Percentiles rank a stretch among this genome's conserved stretches.
These are phyloP conservation scores for Dissostichus mawsoni DNA, from an alignment of 2,113 vertebrate genomes.

Conservation along the genomic window DNA sequence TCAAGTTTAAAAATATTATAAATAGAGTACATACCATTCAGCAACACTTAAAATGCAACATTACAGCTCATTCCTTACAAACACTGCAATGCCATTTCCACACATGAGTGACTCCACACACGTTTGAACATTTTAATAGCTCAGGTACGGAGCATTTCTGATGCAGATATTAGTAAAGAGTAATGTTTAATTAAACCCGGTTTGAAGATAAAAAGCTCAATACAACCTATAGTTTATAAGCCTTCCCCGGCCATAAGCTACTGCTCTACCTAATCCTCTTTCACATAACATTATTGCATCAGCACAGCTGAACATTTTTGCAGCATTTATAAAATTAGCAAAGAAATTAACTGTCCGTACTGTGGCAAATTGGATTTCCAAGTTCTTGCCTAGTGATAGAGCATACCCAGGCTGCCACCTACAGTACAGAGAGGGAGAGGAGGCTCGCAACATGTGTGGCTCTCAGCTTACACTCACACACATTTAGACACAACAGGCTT, in stretches of 20 bases:
- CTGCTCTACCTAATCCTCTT: slow-evolving; percentile 81
- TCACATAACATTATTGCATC: slow-evolving; percentile 81
- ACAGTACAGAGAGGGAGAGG: slow-evolving; percentile 74
- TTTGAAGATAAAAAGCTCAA: slow-evolving; percentile 81
- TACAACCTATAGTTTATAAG: slow-evolving; percentile 82
- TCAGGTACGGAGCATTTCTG: slow-evolving; percentile 73
- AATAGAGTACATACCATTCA: slow-evolving; percentile 57
- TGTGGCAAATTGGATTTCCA: slow-evolving; percentile 81
- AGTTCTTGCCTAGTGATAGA: slow-evolving; percentile 63
- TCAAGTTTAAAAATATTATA: slow-evolving; percentile 69
- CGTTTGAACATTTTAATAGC: slow-evolving; percentile 66
- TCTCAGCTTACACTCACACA: slow-evolving; percentile 57
- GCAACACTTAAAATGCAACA: slow-evolving; percentile 49
- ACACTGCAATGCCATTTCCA: slow-evolving; percentile 60
- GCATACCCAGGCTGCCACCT: slow-evolving; percentile 85
- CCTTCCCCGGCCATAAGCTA: slow-evolving; percentile 77
- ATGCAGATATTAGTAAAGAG: slow-evolving; percentile 82
- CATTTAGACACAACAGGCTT: slow-evolving; percentile 47
- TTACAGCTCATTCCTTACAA: slow-evolving; percentile 44
- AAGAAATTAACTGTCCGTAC: slow-evolving; percentile 83
- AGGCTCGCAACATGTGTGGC: slow-evolving; percentile 62
- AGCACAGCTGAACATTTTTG: slow-evolving; percentile 78
- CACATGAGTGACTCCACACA: slow-evolving; percentile 52
- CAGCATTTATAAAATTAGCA: slow-evolving; percentile 85
- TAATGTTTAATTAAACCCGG: slow-evolving; percentile 84